Evolutionary conservation across 1,140 invertebrate species (phyloP), one percentile per base, ranked within the genome.

Genomic region (Pseudomyrmex concolor): DNA sequence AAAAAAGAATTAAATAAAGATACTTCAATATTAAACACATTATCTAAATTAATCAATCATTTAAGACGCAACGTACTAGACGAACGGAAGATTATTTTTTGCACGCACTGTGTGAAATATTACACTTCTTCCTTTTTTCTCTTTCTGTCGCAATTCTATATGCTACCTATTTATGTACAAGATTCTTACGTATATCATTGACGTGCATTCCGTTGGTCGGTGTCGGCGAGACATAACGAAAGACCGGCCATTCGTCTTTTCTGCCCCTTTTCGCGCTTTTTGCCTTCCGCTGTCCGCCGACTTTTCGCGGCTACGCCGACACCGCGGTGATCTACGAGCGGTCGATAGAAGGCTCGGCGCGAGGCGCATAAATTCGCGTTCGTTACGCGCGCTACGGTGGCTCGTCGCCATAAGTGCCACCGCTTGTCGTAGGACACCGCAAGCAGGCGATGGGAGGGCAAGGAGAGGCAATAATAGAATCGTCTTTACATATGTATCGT

Each of bases 401-500:
- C 80, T 43, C 70, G 63, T 13, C 51, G 68, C 57, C 50, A 55
- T 54, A 59, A 72, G 19, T 84, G 76, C 77, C 57, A 76, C 17
- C 34, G 63, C 19, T 59, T 45, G 62, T 83, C 34, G 64, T 25
- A 64, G 51, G 34, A 85, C 43, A 83, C 51, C 17, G 54, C 74
- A 62, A 85, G 57, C 45, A n/a, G 34, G 13, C 34, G 51, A n/a
- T 0, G 13, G 3, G 13, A 68, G 10, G 50, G 8, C 8, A 9
- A 12, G 15, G 19, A 5, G 64, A 72, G n/a, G 17, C 66, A 77
- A 83, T 83, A 83, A 83, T 70, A 83, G 81, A 70, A 77, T 71
- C 59, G 43, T 57, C 72, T 85, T 83, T 85, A 77, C 84, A 85
- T 85, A 83, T 77, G 71, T 83, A 83, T 83, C 64, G 78, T 9